Evolutionary conservation across 2,888 invertebrate species (phyloP).

Genomic region (Orchesellides sinensis): DNA sequence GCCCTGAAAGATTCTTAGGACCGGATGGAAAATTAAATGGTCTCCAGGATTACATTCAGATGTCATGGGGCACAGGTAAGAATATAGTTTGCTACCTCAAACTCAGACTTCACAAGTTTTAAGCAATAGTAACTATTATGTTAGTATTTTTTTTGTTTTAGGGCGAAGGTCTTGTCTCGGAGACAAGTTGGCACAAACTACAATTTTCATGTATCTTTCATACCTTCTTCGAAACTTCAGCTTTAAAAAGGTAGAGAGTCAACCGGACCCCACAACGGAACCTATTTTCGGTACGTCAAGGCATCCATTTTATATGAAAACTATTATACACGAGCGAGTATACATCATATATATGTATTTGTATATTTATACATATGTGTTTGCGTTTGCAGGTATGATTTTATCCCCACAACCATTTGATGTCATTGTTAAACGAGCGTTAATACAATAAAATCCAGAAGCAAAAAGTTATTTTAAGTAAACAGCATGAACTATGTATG

Average conservation of each 20-base stretch:
- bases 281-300: conserved; percentile 81
- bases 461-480: not conserved
- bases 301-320: too few relatives aligned
- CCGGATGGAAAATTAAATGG: conserved; percentile 66
- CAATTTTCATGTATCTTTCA: conserved; percentile 81
- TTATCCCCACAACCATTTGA: conserved; percentile 81
- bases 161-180: conserved; percentile 82
- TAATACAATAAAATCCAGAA: not conserved
- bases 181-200: conserved; percentile 82
- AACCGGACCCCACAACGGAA: conserved; percentile 78
- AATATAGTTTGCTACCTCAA: not conserved
- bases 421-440: conserved; percentile 76
- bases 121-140: too few relatives aligned
- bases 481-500: too few relatives aligned
- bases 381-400: too few relatives aligned
- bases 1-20: conserved; percentile 70
- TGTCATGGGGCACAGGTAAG: conserved; percentile 69
- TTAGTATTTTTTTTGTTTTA: conserved; percentile 79
- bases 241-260: conserved; percentile 78
- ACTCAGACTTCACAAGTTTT: not conserved
- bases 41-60: conserved; percentile 59
- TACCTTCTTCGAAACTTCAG: conserved; percentile 81
- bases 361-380: too few relatives aligned
- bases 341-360: too few relatives aligned
- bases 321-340: too few relatives aligned